These are phyloP conservation scores for Adelosebastes latens DNA, from an alignment of 2,797 vertebrate species.

Conservation along the genomic window DNA sequence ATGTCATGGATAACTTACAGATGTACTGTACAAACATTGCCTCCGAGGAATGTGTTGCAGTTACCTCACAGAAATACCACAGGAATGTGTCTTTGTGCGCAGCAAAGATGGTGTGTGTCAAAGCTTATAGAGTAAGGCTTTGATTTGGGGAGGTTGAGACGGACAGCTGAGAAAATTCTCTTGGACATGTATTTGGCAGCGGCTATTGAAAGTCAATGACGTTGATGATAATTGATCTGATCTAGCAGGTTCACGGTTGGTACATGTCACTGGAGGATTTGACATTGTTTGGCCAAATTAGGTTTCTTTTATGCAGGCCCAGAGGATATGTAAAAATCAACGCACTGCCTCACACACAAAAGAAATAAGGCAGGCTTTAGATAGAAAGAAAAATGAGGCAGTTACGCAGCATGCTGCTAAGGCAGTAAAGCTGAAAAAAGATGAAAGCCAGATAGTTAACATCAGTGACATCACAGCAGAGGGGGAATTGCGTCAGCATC, in stretches of 20 bases:
- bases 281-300: constrained; percentile 64
- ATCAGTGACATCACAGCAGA: constrained; percentile 69
- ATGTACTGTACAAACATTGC: background rate
- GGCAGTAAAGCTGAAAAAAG: constrained; percentile 43
- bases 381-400: constrained; percentile 29
- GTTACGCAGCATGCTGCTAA: constrained; percentile 30
- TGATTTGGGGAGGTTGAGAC: constrained; percentile 53
- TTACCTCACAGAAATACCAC: constrained; percentile 5
- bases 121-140: constrained; percentile 25
- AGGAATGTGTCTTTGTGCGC: background rate
- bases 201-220: constrained; percentile 60
- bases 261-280: constrained; percentile 56
- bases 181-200: constrained; percentile 59
- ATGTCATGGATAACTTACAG: background rate
- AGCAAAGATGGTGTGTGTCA: constrained; percentile 35
- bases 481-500: constrained; percentile 64
- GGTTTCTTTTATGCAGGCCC: constrained; percentile 54
- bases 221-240: constrained; percentile 64
- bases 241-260: constrained; percentile 53
- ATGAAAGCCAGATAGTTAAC: constrained; percentile 71
- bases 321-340: constrained; percentile 51
- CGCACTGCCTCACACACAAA: constrained; percentile 1
- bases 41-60: background rate
- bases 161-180: constrained; percentile 64
- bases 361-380: constrained; percentile 35